Conservation (phyloP, 2,113 vertebrate genomes). For the Tachysurus vachellii region DNA sequence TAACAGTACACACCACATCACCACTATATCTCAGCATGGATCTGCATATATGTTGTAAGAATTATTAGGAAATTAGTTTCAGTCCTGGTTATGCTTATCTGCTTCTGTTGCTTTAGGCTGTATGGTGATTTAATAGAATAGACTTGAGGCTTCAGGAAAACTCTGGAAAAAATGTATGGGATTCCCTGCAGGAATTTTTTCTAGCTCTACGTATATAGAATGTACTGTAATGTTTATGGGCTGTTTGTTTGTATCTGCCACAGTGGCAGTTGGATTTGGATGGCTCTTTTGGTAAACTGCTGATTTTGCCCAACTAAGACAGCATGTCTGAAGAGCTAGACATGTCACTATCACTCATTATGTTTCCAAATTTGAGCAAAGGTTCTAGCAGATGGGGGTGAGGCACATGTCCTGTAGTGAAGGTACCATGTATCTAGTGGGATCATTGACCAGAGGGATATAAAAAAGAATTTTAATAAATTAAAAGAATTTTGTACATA, state of each 20-base stretch:
- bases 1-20: not conserved
- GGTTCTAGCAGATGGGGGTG: not conserved
- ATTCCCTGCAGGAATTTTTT: not conserved
- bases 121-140: not conserved
- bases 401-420: not conserved
- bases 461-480: too few relatives aligned
- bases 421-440: not conserved
- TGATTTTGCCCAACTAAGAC: not conserved
- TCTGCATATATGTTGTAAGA: not conserved
- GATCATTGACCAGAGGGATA: not conserved
- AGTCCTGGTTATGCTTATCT: not conserved
- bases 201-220: not conserved
- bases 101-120: not conserved
- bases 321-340: not conserved
- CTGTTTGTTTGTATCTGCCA: not conserved
- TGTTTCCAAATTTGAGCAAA: slow-evolving; percentile 19
- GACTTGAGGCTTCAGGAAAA: not conserved
- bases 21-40: not conserved
- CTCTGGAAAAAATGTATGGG: not conserved
- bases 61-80: not conserved
- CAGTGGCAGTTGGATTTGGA: not conserved
- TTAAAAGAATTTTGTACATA: not conserved
- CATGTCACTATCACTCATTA: not conserved
- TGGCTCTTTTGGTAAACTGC: not conserved
- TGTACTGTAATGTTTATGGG: not conserved